A percentile compares a stretch with the other conserved stretches of the same genome.
These are phyloP conservation scores for Tiliacea aurago DNA, from an alignment of 2,888 invertebrate species.

Conservation along the genomic window DNA sequence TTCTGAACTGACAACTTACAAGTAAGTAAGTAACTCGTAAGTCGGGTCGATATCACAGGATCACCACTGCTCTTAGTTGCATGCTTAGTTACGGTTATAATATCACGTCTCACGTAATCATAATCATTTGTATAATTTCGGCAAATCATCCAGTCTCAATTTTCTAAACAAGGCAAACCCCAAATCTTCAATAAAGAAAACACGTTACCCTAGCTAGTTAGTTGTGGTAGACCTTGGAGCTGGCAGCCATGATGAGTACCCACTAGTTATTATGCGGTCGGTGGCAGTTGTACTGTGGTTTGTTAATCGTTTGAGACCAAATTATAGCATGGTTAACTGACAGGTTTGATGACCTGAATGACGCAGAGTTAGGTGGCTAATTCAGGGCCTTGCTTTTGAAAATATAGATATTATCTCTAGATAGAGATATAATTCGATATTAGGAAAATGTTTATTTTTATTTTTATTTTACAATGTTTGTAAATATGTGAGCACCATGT, in stretches of 20 bases:
- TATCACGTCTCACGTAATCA: background rate
- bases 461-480: too few species aligned
- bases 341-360: conserved; percentile 30
- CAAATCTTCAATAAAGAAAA: conserved; percentile 1
- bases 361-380: background rate
- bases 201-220: conserved; percentile 8
- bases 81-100: background rate
- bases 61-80: background rate
- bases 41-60: background rate
- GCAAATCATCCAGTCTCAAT: background rate
- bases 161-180: conserved; percentile 5
- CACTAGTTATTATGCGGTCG: conserved; percentile 54
- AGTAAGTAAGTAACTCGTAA: too few species aligned
- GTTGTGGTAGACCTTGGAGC: conserved; percentile 48
- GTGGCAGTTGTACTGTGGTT: conserved; percentile 43
- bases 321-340: conserved; percentile 14
- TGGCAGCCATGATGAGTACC: conserved; percentile 21
- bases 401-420: too few species aligned
- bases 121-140: background rate
- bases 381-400: background rate
- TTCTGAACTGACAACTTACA: too few species aligned
- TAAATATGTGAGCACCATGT: too few species aligned
- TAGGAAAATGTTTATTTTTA: too few species aligned
- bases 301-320: conserved; percentile 29
- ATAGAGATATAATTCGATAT: too few species aligned